A percentile compares a stretch with the other conserved stretches of the same genome.
Conservation (phyloP, 2,888 invertebrate genomes). For the Lydus trimaculatus region DNA sequence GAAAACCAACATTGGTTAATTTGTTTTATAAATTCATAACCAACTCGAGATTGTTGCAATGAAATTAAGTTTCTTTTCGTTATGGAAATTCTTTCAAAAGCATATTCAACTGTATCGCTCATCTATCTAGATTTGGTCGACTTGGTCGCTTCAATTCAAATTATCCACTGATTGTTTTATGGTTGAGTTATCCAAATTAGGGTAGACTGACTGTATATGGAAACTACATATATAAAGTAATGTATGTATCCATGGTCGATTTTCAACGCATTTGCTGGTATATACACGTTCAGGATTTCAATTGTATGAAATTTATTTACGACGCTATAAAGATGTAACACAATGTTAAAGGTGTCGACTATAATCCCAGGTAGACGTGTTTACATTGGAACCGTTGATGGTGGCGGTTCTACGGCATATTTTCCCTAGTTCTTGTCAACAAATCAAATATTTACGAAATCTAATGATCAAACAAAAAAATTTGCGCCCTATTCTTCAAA, state of each 20-base stretch:
- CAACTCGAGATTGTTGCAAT: not conserved
- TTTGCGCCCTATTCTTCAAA: not conserved
- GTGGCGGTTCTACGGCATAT: not conserved
- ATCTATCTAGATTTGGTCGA: too few relatives aligned
- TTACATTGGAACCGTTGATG: conserved; percentile 12
- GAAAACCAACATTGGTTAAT: not conserved
- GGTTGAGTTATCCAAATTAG: not conserved
- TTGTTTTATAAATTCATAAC: not conserved
- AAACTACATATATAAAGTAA: too few relatives aligned
- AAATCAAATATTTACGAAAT: conserved; percentile 1
- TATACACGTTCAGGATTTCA: not conserved
- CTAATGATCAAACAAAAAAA: conserved; percentile 1
- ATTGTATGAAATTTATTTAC: conserved; percentile 30
- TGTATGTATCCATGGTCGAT: not conserved
- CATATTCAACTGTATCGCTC: too few relatives aligned
- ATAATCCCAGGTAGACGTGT: conserved; percentile 14
- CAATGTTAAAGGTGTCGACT: conserved; percentile 12
- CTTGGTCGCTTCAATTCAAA: too few relatives aligned
- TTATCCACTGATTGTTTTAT: too few relatives aligned
- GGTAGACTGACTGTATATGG: not conserved
- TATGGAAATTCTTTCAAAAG: not conserved
- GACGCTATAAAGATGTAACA: conserved; percentile 27
- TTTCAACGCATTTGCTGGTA: not conserved
- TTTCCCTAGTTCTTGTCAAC: not conserved
- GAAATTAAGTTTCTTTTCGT: not conserved